A percentile compares a stretch with the other conserved stretches of the same genome.
Evolutionary conservation across 2,888 invertebrate genomes (phyloP).

Genomic region (Andrena bicolor): DNA sequence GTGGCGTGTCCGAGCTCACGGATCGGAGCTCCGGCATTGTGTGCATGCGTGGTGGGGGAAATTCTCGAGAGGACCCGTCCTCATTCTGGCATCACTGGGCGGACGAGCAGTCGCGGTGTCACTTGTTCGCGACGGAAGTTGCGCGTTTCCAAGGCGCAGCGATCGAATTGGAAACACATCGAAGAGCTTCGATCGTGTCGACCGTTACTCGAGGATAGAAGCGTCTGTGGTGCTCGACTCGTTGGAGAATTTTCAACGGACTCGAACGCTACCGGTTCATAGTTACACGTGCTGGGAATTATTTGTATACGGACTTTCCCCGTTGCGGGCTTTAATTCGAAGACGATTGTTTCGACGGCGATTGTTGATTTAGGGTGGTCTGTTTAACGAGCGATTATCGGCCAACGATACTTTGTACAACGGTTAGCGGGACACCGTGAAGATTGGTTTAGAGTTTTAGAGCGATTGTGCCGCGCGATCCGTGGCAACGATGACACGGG

Average conservation of each 20-base stretch:
- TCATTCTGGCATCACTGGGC: too few species aligned
- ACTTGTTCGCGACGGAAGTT: neutral
- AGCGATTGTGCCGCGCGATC: neutral
- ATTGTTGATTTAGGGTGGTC: slow-evolving; percentile 35
- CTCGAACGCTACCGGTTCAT: too few species aligned
- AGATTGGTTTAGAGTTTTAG: neutral
- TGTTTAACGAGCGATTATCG: slow-evolving; percentile 48
- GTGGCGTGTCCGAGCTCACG: too few species aligned
- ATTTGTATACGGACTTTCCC: neutral
- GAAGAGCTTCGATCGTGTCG: neutral
- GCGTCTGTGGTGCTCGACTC: too few species aligned
- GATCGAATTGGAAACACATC: neutral
- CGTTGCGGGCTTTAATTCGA: slow-evolving; percentile 4
- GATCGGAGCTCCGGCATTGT: too few species aligned
- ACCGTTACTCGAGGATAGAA: neutral
- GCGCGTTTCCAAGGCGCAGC: neutral
- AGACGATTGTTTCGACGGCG: neutral
- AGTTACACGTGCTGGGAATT: neutral
- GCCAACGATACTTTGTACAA: slow-evolving; percentile 32
- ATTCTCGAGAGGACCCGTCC: too few species aligned
- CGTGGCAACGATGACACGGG: neutral
- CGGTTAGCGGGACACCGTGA: slow-evolving; percentile 2
- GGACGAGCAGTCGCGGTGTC: neutral
- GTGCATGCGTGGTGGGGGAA: too few species aligned
- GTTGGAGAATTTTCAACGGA: too few species aligned